Evolutionary conservation across 2,113 vertebrate genomes (phyloP).

Genomic region (Tenrec ecaudatus): DNA sequence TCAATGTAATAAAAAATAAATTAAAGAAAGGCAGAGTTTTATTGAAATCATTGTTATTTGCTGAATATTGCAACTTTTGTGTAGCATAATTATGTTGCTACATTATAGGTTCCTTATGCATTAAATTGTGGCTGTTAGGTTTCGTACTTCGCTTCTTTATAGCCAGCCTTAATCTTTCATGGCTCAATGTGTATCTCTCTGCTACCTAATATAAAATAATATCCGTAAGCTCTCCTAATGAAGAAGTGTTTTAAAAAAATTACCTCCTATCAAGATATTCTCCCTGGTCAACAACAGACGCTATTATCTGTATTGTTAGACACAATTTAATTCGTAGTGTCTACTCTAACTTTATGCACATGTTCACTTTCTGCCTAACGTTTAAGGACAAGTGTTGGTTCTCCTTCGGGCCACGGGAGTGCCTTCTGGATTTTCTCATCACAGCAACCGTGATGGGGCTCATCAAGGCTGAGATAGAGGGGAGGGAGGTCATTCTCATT

Average conservation of each 20-base stretch:
- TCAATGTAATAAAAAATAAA: slow-evolving; percentile 9
- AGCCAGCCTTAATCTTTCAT: neutral
- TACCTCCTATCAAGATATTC: neutral
- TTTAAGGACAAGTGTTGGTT: neutral
- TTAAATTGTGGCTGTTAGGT: neutral
- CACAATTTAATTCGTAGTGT: neutral
- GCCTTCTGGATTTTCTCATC: neutral
- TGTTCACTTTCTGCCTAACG: neutral
- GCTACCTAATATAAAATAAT: neutral
- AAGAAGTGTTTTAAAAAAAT: neutral
- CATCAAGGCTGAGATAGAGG: neutral
- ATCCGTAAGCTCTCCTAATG: too few relatives aligned
- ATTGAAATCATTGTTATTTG: neutral
- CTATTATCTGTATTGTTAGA: too few relatives aligned
- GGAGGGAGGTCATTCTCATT: neutral
- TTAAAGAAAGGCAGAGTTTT: neutral
- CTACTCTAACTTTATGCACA: neutral
- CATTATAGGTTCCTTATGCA: neutral
- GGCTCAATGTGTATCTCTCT: neutral
- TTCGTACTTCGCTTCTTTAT: neutral
- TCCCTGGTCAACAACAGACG: neutral
- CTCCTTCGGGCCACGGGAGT: neutral
- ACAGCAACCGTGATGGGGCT: fast-evolving
- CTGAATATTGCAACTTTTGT: neutral
- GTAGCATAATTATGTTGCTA: neutral